A percentile compares a stretch with the other conserved stretches of the same genome.
Evolutionary conservation across 2,113 vertebrate species (phyloP).

Genomic region (pig (Sus scrofa)): T2T-Sscrofa CM000826.6:105395001-105395500

Average conservation of each 20-base stretch:
- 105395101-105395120: conserved; percentile 2
- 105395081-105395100: neutral
- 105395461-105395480: neutral
- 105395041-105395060: neutral
- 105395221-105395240: neutral
- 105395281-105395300: neutral
- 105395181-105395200: neutral
- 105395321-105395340: conserved; percentile 7
- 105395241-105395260: conserved; percentile 4
- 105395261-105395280: conserved; percentile 6
- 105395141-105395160: neutral
- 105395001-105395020: neutral
- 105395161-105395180: neutral
- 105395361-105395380: neutral
- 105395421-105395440: too few species aligned
- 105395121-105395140: neutral
- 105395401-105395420: neutral
- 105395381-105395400: neutral
- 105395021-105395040: conserved; percentile 41
- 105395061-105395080: neutral
- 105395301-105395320: neutral
- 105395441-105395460: neutral
- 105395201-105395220: conserved; percentile 1
- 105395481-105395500: neutral
- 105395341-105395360: neutral